A percentile compares a stretch with the other conserved stretches of the same genome.
Conservation (phyloP, 2,888 invertebrate genomes). For the Macaria notata region DNA sequence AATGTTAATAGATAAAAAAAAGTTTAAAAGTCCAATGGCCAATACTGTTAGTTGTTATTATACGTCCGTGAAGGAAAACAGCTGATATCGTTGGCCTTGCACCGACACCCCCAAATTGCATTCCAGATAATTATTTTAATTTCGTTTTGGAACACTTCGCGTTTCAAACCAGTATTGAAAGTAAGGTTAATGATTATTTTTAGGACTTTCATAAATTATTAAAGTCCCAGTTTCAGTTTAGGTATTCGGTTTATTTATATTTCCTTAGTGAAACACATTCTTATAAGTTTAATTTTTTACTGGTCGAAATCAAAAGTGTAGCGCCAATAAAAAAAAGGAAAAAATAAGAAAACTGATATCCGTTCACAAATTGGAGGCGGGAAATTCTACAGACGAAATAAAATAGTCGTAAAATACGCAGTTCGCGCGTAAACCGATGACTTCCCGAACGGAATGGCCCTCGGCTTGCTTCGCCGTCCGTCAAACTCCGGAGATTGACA, state of each 20-base stretch:
- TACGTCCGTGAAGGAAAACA: conserved; percentile 16
- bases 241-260: too few relatives aligned
- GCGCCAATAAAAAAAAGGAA: too few relatives aligned
- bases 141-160: conserved; percentile 30
- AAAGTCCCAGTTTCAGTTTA: too few relatives aligned
- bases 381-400: conserved; percentile 33
- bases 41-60: not conserved
- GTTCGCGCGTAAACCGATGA: conserved; percentile 48
- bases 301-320: too few relatives aligned
- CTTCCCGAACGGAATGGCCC: conserved; percentile 41
- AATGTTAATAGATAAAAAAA: too few relatives aligned
- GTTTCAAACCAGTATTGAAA: conserved; percentile 12
- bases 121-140: conserved; percentile 75
- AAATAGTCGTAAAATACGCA: conserved; percentile 39
- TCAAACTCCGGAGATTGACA: conserved; percentile 56
- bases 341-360: not conserved
- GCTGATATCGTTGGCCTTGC: conserved; percentile 38
- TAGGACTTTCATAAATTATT: too few relatives aligned
- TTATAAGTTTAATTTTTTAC: too few relatives aligned
- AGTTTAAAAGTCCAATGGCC: not conserved
- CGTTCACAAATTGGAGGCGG: conserved; percentile 22
- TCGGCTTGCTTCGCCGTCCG: conserved; percentile 42
- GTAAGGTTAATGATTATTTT: not conserved
- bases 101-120: conserved; percentile 48
- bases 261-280: too few relatives aligned